Evolutionary conservation across 2,888 invertebrate genomes (phyloP), one percentile per base, ranked within the genome.

Genomic region (Spicauda simplicius): DNA sequence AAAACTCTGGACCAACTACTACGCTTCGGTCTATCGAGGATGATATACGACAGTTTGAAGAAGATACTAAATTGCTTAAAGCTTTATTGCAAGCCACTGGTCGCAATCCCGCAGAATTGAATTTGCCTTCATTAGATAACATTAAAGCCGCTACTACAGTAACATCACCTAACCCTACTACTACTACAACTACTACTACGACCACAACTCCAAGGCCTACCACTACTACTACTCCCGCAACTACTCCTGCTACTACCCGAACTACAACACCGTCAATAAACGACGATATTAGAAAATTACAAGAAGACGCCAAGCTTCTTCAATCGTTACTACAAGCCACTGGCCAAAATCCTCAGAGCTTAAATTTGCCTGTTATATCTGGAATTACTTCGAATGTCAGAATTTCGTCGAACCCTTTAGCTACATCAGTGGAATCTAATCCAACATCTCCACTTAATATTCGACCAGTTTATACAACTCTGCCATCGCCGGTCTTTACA

Each of bases 41-140:
- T 25, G 93, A 93, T 67, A 84, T 93, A 14, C 85, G 83, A 64
- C 91, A 92, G 70, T 90, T 90, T 73, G 89, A 93, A 76, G 89
- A 93, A 79, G 93, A 94, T 68, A 88, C 92, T 8, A 88, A 89
- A 76, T 79, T 93, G 64, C 76, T 92, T 69, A 85, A 93, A 80
- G 93, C 91, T 2, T 80, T 92, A 20, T 82, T 93, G 73, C 84
- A 88, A 77, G 91, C 88, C 33, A 93, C 89, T 7, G 91, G 91
- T 2, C 88, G 90, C 78, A 86, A 91, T 74, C 88, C 91, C 69
- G 82, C 82, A 20, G 83, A 80, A 52, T 78, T 91, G 45, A 90
- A 90, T 70, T 81, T 92, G 76, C 91, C 91, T 19, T 81, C 80
- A 64, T 74, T 91, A 74, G 81, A 85, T 70, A 79, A 75, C 70